phyloP scores from a whole-genome alignment of 1,140 invertebrate species.

The Mamestra configurata region DNA sequence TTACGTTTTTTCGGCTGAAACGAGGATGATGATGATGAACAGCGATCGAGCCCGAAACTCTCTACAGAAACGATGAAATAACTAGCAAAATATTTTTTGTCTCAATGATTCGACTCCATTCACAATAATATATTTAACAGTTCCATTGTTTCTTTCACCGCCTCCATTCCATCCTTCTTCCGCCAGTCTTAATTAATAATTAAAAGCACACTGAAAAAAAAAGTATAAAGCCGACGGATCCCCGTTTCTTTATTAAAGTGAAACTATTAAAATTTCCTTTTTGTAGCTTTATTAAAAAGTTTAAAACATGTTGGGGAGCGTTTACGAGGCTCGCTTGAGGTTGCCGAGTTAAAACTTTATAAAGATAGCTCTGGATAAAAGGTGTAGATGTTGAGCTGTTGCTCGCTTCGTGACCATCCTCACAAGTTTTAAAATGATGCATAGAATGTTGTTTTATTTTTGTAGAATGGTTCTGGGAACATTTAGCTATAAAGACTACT shows the following conservation, averaged over 20 bases:
- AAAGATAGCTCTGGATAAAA: slow-evolving; percentile 27
- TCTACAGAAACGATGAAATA: too few species aligned
- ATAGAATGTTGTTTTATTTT: neutral
- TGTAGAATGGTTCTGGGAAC: neutral
- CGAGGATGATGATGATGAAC: too few species aligned
- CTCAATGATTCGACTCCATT: too few species aligned
- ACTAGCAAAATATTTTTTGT: too few species aligned
- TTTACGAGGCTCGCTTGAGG: slow-evolving; percentile 37
- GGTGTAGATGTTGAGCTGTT: slow-evolving; percentile 11
- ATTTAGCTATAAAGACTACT: neutral
- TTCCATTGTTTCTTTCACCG: slow-evolving; percentile 19
- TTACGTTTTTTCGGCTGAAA: too few species aligned
- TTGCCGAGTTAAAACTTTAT: slow-evolving; percentile 41
- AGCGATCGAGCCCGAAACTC: too few species aligned
- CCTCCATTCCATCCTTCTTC: slow-evolving; percentile 62
- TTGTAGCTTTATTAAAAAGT: slow-evolving; percentile 65
- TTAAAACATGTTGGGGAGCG: slow-evolving; percentile 46
- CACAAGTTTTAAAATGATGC: slow-evolving; percentile 13
- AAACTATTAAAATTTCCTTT: slow-evolving; percentile 64
- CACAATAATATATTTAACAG: too few species aligned
- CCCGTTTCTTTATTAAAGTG: slow-evolving; percentile 67
- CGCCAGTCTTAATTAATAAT: slow-evolving; percentile 67
- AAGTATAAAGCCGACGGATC: slow-evolving; percentile 55
- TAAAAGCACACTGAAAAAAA: slow-evolving; percentile 64
- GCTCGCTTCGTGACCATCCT: slow-evolving; percentile 10